Conservation (phyloP, 1,140 invertebrate species). For the Eupristina koningsbergeri region DNA sequence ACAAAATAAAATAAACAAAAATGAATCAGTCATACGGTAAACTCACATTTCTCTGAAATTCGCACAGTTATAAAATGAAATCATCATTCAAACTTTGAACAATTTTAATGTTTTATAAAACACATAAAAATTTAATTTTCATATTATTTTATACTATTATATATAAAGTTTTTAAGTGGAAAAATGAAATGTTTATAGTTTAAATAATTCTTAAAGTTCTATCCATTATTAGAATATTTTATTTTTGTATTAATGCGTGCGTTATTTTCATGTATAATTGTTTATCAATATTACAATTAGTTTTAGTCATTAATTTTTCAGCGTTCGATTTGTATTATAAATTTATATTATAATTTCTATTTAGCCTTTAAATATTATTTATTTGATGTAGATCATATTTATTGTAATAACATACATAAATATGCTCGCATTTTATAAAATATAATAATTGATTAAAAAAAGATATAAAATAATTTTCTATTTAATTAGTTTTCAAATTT, state of each 20-base stretch:
- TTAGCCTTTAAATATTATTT: not conserved
- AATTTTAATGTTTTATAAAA: constrained; percentile 5
- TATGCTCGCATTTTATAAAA: not conserved
- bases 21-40: constrained; percentile 3
- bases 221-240: not conserved
- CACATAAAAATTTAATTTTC: too few species aligned
- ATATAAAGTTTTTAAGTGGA: too few species aligned
- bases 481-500: too few species aligned
- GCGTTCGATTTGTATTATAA: not conserved
- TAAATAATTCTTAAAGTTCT: too few species aligned
- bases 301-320: not conserved
- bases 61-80: constrained; percentile 20
- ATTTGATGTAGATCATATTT: not conserved
- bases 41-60: constrained; percentile 27
- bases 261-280: too few species aligned
- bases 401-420: not conserved
- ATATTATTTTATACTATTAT: too few species aligned
- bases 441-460: too few species aligned
- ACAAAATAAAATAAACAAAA: too few species aligned
- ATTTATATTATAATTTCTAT: not conserved
- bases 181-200: too few species aligned
- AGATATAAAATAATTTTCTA: too few species aligned
- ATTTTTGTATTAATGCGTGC: too few species aligned
- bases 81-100: not conserved
- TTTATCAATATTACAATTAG: not conserved